phyloP scores from a whole-genome alignment of 1,140 invertebrate genomes.

The Agrypnia vestita region DNA sequence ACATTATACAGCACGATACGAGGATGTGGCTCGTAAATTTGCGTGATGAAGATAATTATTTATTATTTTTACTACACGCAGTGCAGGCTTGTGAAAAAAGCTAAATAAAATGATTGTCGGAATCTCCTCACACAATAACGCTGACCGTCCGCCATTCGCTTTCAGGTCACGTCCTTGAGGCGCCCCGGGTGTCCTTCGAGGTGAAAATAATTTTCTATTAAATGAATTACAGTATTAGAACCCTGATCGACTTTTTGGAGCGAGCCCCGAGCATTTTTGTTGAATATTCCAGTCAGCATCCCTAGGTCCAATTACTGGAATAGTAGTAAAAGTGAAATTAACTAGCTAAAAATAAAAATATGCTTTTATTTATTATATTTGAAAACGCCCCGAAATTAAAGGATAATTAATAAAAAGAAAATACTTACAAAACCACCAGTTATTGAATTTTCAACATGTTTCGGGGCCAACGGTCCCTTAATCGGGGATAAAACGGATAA shows the following conservation, averaged over 20 bases:
- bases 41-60: too few relatives aligned
- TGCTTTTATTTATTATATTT: too few relatives aligned
- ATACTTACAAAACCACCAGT: too few relatives aligned
- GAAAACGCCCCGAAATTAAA: too few relatives aligned
- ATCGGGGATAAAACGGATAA: too few relatives aligned
- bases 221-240: constrained; percentile 60
- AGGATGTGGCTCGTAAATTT: too few relatives aligned
- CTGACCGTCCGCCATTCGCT: constrained; percentile 28
- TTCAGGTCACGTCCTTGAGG: constrained; percentile 10
- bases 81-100: too few relatives aligned
- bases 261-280: background rate
- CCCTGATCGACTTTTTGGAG: constrained; percentile 41
- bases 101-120: background rate
- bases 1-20: too few relatives aligned
- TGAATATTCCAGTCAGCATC: constrained; percentile 24
- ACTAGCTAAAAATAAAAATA: background rate
- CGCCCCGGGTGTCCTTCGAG: constrained; percentile 39
- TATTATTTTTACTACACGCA: too few relatives aligned
- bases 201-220: constrained; percentile 61
- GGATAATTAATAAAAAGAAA: too few relatives aligned
- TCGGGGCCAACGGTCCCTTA: too few relatives aligned
- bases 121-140: background rate
- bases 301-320: background rate
- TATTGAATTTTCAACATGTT: too few relatives aligned
- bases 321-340: constrained; percentile 24